phyloP scores from a whole-genome alignment of 2,888 invertebrate species.

The Melinaea menophilus region DNA sequence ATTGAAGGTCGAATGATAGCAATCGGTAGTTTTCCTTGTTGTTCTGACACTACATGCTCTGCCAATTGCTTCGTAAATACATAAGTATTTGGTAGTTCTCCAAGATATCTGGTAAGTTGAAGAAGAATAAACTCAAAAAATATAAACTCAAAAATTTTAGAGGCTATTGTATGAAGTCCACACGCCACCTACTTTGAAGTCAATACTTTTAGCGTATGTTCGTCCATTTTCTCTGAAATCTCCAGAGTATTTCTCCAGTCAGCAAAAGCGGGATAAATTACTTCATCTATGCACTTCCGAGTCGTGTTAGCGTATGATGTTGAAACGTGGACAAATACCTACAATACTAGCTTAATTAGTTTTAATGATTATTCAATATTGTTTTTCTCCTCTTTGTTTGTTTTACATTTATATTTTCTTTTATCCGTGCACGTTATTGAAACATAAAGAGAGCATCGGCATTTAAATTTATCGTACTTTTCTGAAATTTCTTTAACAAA shows the following conservation, averaged over 20 bases:
- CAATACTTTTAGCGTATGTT: slow-evolving; percentile 72
- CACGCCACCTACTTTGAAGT: slow-evolving; percentile 79
- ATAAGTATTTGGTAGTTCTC: slow-evolving; percentile 91
- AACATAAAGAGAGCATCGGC: too few species aligned
- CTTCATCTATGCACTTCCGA: slow-evolving; percentile 83
- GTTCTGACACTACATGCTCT: slow-evolving; percentile 87
- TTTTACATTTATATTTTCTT: background rate
- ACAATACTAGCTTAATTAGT: slow-evolving; percentile 21
- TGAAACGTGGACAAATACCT: slow-evolving; percentile 88
- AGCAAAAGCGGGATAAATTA: slow-evolving; percentile 82
- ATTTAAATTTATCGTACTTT: too few species aligned
- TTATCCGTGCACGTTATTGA: too few species aligned
- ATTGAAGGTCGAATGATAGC: slow-evolving; percentile 93
- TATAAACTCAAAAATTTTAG: slow-evolving; percentile 11
- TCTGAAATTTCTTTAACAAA: too few species aligned
- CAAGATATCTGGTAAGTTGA: slow-evolving; percentile 72
- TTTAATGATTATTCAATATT: background rate
- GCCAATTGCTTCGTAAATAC: slow-evolving; percentile 93
- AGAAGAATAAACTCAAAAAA: background rate
- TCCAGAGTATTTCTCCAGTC: slow-evolving; percentile 84
- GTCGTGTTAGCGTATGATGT: slow-evolving; percentile 93
- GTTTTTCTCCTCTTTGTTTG: background rate
- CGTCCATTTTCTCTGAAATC: slow-evolving; percentile 80
- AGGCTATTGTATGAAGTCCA: background rate
- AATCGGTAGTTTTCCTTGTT: slow-evolving; percentile 81